These are phyloP conservation scores for Pogonognathellus flavescens DNA, from an alignment of 1,140 invertebrate species.

Conservation along the genomic window DNA sequence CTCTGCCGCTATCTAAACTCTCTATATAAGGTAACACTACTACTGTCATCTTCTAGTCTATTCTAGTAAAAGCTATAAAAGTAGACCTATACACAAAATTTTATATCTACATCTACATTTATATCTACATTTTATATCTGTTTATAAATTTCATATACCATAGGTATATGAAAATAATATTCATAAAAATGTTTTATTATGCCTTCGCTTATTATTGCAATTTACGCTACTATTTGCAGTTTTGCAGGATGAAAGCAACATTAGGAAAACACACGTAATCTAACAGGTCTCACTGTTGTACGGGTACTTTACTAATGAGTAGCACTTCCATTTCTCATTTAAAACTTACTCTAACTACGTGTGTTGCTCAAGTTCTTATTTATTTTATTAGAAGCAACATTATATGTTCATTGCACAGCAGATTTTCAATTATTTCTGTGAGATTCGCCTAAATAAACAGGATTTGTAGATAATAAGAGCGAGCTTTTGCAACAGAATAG, in stretches of 20 bases:
- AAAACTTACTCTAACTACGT: not conserved
- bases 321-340: not conserved
- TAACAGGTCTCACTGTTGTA: not conserved
- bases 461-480: not conserved
- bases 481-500: not conserved
- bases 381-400: not conserved
- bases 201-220: conserved; percentile 3
- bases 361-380: not conserved
- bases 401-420: conserved; percentile 12
- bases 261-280: not conserved
- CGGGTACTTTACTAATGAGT: not conserved
- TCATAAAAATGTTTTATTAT: conserved; percentile 38
- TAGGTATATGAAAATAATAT: not conserved
- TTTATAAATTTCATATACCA: no score
- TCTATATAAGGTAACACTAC: no score
- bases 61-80: no score
- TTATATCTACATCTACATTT: no score
- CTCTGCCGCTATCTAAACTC: no score
- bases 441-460: conserved; percentile 33
- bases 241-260: not conserved
- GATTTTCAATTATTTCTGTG: conserved; percentile 32
- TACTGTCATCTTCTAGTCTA: not conserved
- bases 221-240: conserved; percentile 9
- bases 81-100: no score
- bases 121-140: no score